Percentiles rank a stretch among this genome's conserved stretches.
Evolutionary conservation across 2,113 vertebrate species (phyloP).

Genomic region (Taurulus bubalis): DNA sequence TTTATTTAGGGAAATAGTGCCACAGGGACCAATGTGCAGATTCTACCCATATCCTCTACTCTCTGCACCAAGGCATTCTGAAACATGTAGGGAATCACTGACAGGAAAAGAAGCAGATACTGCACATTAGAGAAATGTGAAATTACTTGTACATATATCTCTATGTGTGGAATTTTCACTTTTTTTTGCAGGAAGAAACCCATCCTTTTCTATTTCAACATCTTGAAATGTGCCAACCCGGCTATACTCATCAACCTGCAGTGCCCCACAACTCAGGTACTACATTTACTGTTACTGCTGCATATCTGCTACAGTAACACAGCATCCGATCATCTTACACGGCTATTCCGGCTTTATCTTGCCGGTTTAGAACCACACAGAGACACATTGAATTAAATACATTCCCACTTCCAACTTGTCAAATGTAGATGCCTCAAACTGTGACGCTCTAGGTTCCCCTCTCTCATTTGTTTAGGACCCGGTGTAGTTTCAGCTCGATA

Average conservation of each 20-base stretch:
- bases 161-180: not conserved
- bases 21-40: no score
- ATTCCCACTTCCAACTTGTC: not conserved
- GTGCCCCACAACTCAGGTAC: slow-evolving; percentile 95
- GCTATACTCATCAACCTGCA: slow-evolving; percentile 89
- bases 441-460: not conserved
- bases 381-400: not conserved
- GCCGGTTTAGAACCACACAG: not conserved
- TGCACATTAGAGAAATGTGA: not conserved
- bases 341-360: not conserved
- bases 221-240: slow-evolving; percentile 90
- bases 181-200: slow-evolving; percentile 86
- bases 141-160: not conserved
- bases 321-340: not conserved
- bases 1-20: not conserved
- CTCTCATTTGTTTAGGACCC: not conserved
- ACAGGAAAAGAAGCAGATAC: not conserved
- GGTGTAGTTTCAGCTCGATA: no score
- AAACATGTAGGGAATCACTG: not conserved
- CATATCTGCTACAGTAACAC: not conserved
- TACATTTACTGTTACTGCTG: no score
- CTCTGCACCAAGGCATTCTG: not conserved
- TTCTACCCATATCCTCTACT: not conserved
- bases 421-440: not conserved
- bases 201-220: slow-evolving; percentile 93